These are phyloP conservation scores for Nomada fabriciana DNA, from an alignment of 2,888 invertebrate species.

Conservation along the genomic window DNA sequence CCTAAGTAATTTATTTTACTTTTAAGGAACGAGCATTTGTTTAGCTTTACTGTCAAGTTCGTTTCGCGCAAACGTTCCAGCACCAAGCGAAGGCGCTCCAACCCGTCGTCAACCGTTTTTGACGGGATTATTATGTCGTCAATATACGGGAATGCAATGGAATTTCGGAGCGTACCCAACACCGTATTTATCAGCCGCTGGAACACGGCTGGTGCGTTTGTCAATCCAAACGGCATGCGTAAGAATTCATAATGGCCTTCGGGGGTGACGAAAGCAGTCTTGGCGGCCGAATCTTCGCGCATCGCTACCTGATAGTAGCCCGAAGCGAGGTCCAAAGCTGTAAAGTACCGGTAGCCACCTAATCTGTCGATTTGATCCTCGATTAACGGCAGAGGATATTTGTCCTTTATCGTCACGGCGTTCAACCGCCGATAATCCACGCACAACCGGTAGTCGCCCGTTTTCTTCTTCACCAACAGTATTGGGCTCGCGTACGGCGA, in stretches of 20 bases:
- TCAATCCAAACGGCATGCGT: not conserved
- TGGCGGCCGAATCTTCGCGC: not conserved
- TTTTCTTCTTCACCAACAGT: conserved; percentile 30
- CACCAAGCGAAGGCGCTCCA: not conserved
- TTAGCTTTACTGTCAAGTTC: not conserved
- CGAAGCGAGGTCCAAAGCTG: conserved; percentile 10
- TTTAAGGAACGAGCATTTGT: not conserved
- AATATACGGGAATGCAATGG: not conserved
- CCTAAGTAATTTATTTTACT: conserved; percentile 73
- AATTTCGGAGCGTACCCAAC: not conserved
- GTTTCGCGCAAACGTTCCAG: not conserved
- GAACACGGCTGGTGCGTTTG: not conserved
- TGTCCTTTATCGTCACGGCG: not conserved
- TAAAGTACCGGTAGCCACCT: conserved; percentile 13
- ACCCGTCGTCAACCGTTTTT: not conserved
- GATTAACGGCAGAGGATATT: conserved; percentile 8
- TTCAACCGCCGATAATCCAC: conserved; percentile 28
- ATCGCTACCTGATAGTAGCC: conserved; percentile 21
- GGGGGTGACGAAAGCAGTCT: conserved; percentile 11
- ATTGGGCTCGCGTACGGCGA: not conserved
- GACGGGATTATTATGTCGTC: conserved; percentile 17
- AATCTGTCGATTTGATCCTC: conserved; percentile 28
- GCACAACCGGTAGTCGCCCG: not conserved
- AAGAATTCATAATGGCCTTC: not conserved
- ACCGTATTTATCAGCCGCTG: not conserved